phyloP scores from a whole-genome alignment of 2,888 invertebrate species.

The Desoria tigrina region DNA sequence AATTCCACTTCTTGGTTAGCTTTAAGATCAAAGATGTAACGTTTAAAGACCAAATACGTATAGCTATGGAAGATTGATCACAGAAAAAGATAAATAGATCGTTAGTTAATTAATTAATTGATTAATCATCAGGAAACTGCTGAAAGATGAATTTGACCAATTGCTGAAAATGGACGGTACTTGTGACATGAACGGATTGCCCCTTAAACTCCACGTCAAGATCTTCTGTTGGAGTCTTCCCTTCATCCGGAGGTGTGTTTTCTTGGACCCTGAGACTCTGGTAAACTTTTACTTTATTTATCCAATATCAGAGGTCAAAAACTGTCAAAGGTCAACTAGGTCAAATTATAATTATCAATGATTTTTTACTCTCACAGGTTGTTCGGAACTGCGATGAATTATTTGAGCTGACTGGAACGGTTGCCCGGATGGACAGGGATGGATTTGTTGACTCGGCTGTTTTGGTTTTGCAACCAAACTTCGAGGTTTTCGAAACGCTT shows the following conservation, averaged over 20 bases:
- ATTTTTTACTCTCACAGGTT: conserved; percentile 29
- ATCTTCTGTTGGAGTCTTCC: conserved; percentile 36
- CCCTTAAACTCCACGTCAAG: conserved; percentile 29
- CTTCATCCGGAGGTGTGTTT: conserved; percentile 32
- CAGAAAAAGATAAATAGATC: no score
- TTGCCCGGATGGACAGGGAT: neutral
- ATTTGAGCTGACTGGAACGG: conserved; percentile 20
- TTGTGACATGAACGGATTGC: conserved; percentile 32
- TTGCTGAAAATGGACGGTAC: conserved; percentile 20
- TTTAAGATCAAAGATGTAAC: no score
- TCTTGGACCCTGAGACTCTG: conserved; percentile 35
- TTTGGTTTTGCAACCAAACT: neutral
- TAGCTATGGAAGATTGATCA: no score
- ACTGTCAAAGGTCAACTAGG: no score
- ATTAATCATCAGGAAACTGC: conserved; percentile 17
- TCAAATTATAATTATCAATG: no score
- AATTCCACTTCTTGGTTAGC: no score
- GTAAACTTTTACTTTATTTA: no score
- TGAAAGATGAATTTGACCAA: conserved; percentile 24
- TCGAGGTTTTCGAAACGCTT: neutral
- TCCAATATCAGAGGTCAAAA: no score
- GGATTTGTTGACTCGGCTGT: conserved; percentile 8
- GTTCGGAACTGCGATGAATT: conserved; percentile 40
- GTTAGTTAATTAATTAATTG: no score
- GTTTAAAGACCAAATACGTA: no score